Evolutionary conservation across 1,140 invertebrate genomes (phyloP), one percentile per base, ranked within the genome.

Genomic region (Hesperophylax magnus): DNA sequence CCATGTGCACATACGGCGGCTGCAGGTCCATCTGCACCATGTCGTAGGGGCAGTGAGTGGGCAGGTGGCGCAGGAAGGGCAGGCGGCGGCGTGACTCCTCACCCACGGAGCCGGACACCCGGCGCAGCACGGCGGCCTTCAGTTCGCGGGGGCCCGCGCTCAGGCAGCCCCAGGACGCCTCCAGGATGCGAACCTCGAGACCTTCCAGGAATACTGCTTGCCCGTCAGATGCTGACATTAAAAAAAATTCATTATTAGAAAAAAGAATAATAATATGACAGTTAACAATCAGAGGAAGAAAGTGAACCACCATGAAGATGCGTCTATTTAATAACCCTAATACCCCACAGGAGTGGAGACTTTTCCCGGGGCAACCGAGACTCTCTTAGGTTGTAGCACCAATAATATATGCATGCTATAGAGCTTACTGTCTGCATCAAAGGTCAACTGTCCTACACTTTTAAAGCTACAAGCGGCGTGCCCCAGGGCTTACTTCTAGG

Each of bases 201-300:
- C 96, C 94, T 90, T 98, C 96, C 63, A 99, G 88, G 88, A 97
- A 99, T 31, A 98, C 93, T 86, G 97, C 95, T 87, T 98, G 97
- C 0, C 97, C 97, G 90, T 98, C 97, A 52, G 92, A 90, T 78
- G 95, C 95, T 96, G 84, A 56, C 91, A 90, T 84, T 78, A 82
- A 84, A 39, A 39, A 39, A 1, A 39, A 27, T 27, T 27, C 27
- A 27, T 27, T 27, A 27, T 27, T 27, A 27, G 2, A 27, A 27
- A 27, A 27, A 27, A 2, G 27, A 2, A 5, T 27, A 27, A 27
- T 27, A 27, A 27, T 2, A 27, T 27, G 27, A 27, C 2, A 27
- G 27, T 27, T 27, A 27, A 27, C 2, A 27, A 27, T 27, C 5
- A 27, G 27, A 27, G 27, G 27, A 27, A 27, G 27, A 27, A 27